phyloP scores from a whole-genome alignment of 2,797 vertebrate species.

The Macropus fuliginosus region DNA sequence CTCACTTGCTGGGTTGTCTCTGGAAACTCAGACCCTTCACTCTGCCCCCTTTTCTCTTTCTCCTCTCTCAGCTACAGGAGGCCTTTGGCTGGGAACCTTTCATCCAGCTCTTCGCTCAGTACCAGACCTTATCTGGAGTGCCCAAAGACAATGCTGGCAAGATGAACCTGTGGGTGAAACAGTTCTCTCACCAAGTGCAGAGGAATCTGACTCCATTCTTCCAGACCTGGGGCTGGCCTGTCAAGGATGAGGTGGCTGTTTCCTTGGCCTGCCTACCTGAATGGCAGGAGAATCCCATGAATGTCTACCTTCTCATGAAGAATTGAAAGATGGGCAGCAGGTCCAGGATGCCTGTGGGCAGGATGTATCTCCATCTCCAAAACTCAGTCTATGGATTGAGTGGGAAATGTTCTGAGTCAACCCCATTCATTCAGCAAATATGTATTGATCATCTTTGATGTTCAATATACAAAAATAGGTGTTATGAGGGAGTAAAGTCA shows the following conservation, averaged over 20 bases:
- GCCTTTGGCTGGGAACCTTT: conserved; percentile 86
- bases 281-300: conserved; percentile 83
- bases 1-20: fast-evolving
- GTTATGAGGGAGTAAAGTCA: background rate
- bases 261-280: conserved; percentile 76
- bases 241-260: conserved; percentile 73
- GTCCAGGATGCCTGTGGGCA: fast-evolving
- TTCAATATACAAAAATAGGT: background rate
- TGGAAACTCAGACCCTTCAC: background rate
- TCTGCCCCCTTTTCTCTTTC: background rate
- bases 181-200: conserved; percentile 83
- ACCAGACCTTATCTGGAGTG: conserved; percentile 76
- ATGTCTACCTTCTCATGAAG: background rate
- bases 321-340: background rate
- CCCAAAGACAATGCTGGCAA: conserved; percentile 77
- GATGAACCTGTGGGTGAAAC: conserved; percentile 85
- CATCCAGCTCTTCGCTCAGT: conserved; percentile 82
- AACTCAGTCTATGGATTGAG: background rate
- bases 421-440: background rate
- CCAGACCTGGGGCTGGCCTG: conserved; percentile 84
- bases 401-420: background rate
- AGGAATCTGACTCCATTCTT: conserved; percentile 86
- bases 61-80: conserved; percentile 84
- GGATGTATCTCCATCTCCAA: fast-evolving
- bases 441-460: background rate